Evolutionary conservation across 2,888 invertebrate species (phyloP), one percentile per base, ranked within the genome.

Genomic region (Agrochola lychnidis): DNA sequence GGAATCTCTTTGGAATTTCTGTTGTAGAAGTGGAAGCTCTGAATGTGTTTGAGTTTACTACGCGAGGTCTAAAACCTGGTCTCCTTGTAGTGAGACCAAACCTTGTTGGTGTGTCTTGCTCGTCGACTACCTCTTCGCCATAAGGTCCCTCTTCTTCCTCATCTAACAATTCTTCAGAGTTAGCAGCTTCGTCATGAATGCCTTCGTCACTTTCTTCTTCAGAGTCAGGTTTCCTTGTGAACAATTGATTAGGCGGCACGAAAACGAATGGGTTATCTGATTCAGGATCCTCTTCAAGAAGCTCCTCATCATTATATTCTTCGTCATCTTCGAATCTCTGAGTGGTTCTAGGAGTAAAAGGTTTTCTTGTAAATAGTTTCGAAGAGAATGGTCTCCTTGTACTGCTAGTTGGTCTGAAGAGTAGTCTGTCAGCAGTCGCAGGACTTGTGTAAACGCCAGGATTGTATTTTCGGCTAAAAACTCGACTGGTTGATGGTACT

Each of bases 381-480:
- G 92, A 92, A 42, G 94, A 91, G 75, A 95, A 94, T 45, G 95
- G 96, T 88, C 94, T 92, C 86, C 94, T 93, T 9, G 96, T 92
- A n/a, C 56, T 78, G 36, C 66, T 81, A 36, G 90, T 85, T 67
- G 93, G 91, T 84, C 89, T 93, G 64, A 95, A 92, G 30, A 92
- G 88, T 57, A 93, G 91, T 85, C 92, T 93, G 12, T 95, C 95
- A 51, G 92, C 89, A 10, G 96, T 91, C 5, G 95, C 89, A 57
- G 97, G 97, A 72, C 96, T 97, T 25, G 97, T 97, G 69, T 96
- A 97, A 9, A 90, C 95, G 40, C 97, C 96, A 66, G 94, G 94
- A 82, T 96, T 97, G 85, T 93, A 97, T 90, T 96, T 97, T 30
- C 97, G 94, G 79, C 97, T 97, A 73, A 95, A 97, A n/a, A 92